A percentile compares a stretch with the other conserved stretches of the same genome.
Evolutionary conservation across 1,140 invertebrate genomes (phyloP).

Genomic region (Trypoxylus dichotomus): DNA sequence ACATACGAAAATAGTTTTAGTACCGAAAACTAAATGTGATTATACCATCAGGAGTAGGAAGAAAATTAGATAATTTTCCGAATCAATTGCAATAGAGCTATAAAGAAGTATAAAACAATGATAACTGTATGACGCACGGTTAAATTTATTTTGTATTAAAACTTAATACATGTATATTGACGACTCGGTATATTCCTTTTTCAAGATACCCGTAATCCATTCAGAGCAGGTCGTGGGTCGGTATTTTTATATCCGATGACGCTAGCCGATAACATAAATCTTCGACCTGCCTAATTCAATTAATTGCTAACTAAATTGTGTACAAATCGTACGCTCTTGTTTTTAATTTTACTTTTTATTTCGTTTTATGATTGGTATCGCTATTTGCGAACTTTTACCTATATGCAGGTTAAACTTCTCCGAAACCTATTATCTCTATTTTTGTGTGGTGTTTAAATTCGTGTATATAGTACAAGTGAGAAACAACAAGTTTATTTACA

Average conservation of each 20-base stretch:
- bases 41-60: background rate
- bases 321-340: slow-evolving; percentile 34
- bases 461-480: no score
- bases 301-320: slow-evolving; percentile 37
- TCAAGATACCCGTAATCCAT: slow-evolving; percentile 22
- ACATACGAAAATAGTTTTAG: no score
- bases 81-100: background rate
- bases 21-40: no score
- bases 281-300: slow-evolving; percentile 35
- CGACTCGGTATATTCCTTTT: background rate
- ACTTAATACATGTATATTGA: background rate
- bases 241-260: slow-evolving; percentile 35
- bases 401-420: background rate
- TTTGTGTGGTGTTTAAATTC: background rate
- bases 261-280: slow-evolving; percentile 35
- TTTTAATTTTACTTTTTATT: slow-evolving; percentile 14
- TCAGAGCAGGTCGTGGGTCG: slow-evolving; percentile 25
- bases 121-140: no score
- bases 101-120: no score
- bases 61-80: background rate
- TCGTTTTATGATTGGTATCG: background rate
- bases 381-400: background rate
- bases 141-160: slow-evolving; percentile 7
- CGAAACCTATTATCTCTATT: background rate
- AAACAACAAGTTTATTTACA: no score